phyloP scores from a whole-genome alignment of 1,140 invertebrate genomes.

The Conus ventricosus region DNA sequence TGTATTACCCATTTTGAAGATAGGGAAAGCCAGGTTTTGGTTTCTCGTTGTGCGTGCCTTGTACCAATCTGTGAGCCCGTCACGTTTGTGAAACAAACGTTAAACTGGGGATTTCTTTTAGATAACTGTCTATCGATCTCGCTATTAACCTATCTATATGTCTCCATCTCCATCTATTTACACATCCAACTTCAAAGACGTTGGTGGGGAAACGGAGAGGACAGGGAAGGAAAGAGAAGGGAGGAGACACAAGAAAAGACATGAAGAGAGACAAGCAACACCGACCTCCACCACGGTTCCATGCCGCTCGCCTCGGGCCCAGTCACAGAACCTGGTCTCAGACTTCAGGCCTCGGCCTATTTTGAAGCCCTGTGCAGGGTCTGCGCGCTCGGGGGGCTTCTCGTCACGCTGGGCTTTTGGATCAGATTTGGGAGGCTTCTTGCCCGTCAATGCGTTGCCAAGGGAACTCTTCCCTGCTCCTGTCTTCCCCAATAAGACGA shows the following conservation, averaged over 20 bases:
- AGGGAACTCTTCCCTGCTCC: constrained; percentile 10
- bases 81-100: too few relatives aligned
- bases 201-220: not conserved
- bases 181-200: too few relatives aligned
- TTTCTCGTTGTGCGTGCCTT: too few relatives aligned
- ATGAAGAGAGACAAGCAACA: not conserved
- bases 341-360: not conserved
- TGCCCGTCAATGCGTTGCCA: constrained; percentile 4
- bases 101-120: too few relatives aligned
- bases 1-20: too few relatives aligned
- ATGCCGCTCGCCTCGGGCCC: not conserved
- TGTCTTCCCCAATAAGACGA: constrained; percentile 15
- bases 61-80: too few relatives aligned
- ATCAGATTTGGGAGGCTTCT: constrained; percentile 1
- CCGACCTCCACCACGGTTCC: not conserved
- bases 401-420: not conserved
- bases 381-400: not conserved
- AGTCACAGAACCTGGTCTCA: not conserved
- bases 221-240: not conserved
- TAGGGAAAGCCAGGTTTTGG: too few relatives aligned
- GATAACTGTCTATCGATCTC: too few relatives aligned
- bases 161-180: too few relatives aligned
- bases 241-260: not conserved
- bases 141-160: too few relatives aligned
- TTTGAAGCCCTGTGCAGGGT: not conserved